Evolutionary conservation across 2,888 invertebrate genomes (phyloP).

Genomic region (Polyommatus iphigenia): DNA sequence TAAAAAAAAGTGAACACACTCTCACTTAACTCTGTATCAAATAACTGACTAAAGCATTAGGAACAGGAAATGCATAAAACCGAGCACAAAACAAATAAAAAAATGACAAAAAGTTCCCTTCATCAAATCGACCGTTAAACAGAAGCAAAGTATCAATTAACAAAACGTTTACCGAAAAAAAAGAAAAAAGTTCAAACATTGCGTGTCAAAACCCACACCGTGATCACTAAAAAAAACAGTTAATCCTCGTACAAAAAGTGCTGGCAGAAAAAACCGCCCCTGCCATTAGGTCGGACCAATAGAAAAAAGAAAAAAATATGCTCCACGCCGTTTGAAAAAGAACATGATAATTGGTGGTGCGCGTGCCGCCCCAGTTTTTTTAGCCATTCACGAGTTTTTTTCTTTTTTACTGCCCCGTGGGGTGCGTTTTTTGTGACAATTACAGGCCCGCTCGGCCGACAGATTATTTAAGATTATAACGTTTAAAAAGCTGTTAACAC

Average conservation of each 20-base stretch:
- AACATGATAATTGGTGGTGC: slow-evolving; percentile 69
- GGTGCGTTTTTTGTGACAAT: slow-evolving; percentile 73
- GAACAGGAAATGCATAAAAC: slow-evolving; percentile 26
- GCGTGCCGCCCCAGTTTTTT: slow-evolving; percentile 71
- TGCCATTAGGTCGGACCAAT: slow-evolving; percentile 60
- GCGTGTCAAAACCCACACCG: slow-evolving; percentile 64
- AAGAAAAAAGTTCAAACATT: slow-evolving; percentile 58
- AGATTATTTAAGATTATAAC: slow-evolving; percentile 68
- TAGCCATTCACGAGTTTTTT: slow-evolving; percentile 42
- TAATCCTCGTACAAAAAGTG: slow-evolving; percentile 56
- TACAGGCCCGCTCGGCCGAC: slow-evolving; percentile 55
- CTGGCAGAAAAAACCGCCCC: slow-evolving; percentile 65
- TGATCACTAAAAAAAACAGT: slow-evolving; percentile 58
- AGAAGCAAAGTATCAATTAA: slow-evolving; percentile 61
- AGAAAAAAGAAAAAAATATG: slow-evolving; percentile 63
- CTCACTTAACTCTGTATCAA: not conserved
- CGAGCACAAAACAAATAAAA: slow-evolving; percentile 38
- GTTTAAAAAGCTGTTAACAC: slow-evolving; percentile 54
- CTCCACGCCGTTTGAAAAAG: slow-evolving; percentile 60
- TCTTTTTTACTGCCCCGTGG: slow-evolving; percentile 53
- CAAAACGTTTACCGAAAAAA: slow-evolving; percentile 50
- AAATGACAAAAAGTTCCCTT: slow-evolving; percentile 48
- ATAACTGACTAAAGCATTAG: not conserved
- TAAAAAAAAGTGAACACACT: not conserved
- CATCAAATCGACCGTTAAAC: slow-evolving; percentile 65